A percentile compares a stretch with the other conserved stretches of the same genome.
These are phyloP conservation scores for Clarias macrocephalus DNA, from an alignment of 2,113 vertebrate genomes.

Conservation along the genomic window DNA sequence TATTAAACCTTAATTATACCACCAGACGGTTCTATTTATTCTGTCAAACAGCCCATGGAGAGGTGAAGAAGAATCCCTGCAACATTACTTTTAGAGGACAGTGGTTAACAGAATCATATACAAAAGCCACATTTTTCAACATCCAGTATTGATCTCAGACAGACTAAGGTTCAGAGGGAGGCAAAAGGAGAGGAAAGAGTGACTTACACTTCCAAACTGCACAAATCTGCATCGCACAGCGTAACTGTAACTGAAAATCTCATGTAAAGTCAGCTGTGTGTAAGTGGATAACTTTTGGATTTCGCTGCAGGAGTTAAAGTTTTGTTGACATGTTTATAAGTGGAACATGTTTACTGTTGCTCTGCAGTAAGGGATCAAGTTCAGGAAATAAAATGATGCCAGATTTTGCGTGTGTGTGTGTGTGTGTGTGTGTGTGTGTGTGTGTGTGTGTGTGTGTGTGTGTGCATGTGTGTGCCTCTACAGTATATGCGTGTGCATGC, in stretches of 20 bases:
- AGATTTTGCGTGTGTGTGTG: background rate
- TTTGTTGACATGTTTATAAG: background rate
- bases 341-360: background rate
- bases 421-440: slow-evolving; percentile 3
- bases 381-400: background rate
- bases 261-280: background rate
- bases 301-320: background rate
- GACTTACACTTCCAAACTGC: background rate
- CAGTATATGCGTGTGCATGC: background rate
- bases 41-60: slow-evolving; percentile 42
- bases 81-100: slow-evolving; percentile 59
- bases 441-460: background rate
- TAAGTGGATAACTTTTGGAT: background rate
- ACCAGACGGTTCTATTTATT: slow-evolving; percentile 59
- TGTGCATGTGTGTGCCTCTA: background rate
- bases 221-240: background rate
- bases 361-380: background rate
- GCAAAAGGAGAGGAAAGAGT: background rate
- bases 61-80: slow-evolving; percentile 9
- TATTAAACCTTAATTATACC: slow-evolving; percentile 65
- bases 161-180: background rate
- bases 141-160: background rate
- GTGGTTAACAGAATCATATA: slow-evolving; percentile 69
- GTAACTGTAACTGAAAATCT: background rate
- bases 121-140: background rate